phyloP scores from a whole-genome alignment of 2,888 invertebrate genomes.

The Chloromyia formosa region DNA sequence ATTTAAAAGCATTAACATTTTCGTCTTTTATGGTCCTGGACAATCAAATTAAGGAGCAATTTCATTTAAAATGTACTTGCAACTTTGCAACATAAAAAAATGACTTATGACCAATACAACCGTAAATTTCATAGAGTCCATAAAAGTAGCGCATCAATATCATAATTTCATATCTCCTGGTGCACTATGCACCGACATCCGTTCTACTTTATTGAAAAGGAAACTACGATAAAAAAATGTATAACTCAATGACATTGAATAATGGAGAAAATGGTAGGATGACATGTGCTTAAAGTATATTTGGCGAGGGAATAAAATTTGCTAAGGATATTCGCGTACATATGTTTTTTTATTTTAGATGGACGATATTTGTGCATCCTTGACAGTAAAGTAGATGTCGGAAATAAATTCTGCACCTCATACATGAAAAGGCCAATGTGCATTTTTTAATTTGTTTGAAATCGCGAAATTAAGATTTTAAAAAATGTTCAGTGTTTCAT shows the following conservation, averaged over 20 bases:
- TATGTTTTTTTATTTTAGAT: not conserved
- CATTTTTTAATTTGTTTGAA: too few species aligned
- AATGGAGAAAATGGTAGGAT: not conserved
- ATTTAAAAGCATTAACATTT: too few species aligned
- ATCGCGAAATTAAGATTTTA: too few species aligned
- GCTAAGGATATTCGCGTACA: not conserved
- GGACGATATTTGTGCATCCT: not conserved
- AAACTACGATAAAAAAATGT: not conserved
- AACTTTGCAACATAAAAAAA: not conserved
- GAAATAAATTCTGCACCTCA: not conserved
- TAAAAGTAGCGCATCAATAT: not conserved
- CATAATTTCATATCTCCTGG: not conserved
- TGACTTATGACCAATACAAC: not conserved
- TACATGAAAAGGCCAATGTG: too few species aligned
- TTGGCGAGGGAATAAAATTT: not conserved
- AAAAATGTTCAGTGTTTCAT: too few species aligned
- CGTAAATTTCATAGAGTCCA: conserved; percentile 1
- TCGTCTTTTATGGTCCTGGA: too few species aligned
- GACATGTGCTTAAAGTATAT: not conserved
- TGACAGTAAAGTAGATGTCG: not conserved
- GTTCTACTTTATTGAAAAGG: not conserved
- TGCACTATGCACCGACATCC: not conserved
- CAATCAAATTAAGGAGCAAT: not conserved
- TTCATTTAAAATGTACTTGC: not conserved
- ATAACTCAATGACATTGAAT: not conserved